A percentile compares a stretch with the other conserved stretches of the same genome.
phyloP scores from a whole-genome alignment of 1,140 invertebrate species.

The Nephila pilipes region DNA sequence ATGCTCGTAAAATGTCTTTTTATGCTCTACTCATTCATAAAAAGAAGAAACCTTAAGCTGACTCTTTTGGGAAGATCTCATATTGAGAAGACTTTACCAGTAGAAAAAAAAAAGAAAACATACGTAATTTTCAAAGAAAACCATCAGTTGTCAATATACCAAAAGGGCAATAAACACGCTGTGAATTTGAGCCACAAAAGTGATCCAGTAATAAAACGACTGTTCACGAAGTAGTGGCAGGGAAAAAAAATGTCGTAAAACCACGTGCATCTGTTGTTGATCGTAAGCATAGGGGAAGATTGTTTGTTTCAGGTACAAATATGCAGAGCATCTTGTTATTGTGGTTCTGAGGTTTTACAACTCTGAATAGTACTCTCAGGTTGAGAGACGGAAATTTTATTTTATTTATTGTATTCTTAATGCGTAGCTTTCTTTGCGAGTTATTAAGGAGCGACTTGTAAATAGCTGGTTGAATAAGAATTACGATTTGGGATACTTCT shows the following conservation, averaged over 20 bases:
- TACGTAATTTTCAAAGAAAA: constrained; percentile 11
- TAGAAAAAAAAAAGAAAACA: background rate
- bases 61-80: background rate
- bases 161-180: constrained; percentile 19
- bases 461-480: background rate
- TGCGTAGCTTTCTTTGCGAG: background rate
- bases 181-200: constrained; percentile 21
- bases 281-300: background rate
- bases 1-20: constrained; percentile 17
- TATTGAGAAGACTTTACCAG: background rate
- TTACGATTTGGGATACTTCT: background rate
- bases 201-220: constrained; percentile 28
- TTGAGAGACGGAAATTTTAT: background rate
- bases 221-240: background rate
- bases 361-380: background rate
- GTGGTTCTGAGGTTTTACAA: background rate
- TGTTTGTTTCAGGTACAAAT: constrained; percentile 47
- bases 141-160: constrained; percentile 2
- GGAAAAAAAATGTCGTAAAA: background rate
- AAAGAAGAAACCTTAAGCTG: background rate
- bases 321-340: background rate
- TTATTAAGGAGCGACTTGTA: background rate
- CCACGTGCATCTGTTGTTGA: constrained; percentile 3
- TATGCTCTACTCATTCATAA: background rate
- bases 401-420: background rate